phyloP scores from a whole-genome alignment of 1,140 invertebrate species.

The Drosophila nikananu region DNA sequence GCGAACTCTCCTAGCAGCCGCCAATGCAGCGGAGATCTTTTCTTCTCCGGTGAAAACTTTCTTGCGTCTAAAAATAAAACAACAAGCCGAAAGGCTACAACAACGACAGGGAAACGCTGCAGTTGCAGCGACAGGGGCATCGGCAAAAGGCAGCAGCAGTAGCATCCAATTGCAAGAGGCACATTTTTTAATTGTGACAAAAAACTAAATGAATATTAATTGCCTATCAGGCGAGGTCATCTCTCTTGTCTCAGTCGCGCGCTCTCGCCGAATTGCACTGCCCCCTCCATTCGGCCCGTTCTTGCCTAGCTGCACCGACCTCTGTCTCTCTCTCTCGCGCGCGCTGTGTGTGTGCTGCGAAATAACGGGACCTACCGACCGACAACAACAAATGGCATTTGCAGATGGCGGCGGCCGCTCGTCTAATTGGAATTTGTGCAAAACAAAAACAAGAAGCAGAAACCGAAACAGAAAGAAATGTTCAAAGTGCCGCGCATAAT shows the following conservation, averaged over 20 bases:
- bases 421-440: constrained; percentile 77
- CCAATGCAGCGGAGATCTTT: constrained; percentile 5
- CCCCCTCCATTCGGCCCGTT: background rate
- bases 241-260: constrained; percentile 9
- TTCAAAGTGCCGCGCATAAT: constrained; percentile 70
- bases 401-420: constrained; percentile 40
- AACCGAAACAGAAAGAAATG: constrained; percentile 41
- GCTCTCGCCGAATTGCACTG: constrained; percentile 4
- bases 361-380: constrained; percentile 71
- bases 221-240: constrained; percentile 69
- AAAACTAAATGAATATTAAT: constrained; percentile 77
- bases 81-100: constrained; percentile 5
- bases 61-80: constrained; percentile 41
- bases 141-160: constrained; percentile 14
- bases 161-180: constrained; percentile 23
- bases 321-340: constrained; percentile 33
- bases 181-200: constrained; percentile 34
- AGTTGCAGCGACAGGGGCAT: constrained; percentile 9
- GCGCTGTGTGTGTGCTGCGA: constrained; percentile 31
- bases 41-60: constrained; percentile 4
- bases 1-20: background rate
- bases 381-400: constrained; percentile 63
- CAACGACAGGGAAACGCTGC: background rate
- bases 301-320: constrained; percentile 2
- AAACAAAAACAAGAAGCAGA: constrained; percentile 20